Base-by-base conservation (phyloP, 2,888 invertebrate genomes). In the Melanostoma mellinum region DNA sequence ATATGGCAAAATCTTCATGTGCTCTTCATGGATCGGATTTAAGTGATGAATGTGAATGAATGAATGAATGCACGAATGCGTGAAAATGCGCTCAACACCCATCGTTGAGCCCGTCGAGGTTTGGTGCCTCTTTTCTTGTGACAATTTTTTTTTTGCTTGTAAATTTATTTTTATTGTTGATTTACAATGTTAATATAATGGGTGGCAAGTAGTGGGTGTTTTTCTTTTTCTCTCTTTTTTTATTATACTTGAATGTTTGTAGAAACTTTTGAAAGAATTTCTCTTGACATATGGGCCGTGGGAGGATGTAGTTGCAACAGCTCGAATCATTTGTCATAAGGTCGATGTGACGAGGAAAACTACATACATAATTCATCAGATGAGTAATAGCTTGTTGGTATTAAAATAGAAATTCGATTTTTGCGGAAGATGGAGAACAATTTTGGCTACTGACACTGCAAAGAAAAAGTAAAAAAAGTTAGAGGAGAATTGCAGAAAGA, bases 1-100 rank as follows among this genome's bases (percentile, higher is more conserved):
- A 84, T 84, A 84, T 84, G 79, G 84, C 84, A 79, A 84, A 84
- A 84, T 74, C 78, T 84, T 78, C 55, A 42, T 68, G 58, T 60
- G 20, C 20, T 20, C 20, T 73, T 8, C 42, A 55, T 32, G 38
- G 68, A 74, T 78, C 53, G 74, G 78, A 74, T 84, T 74, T 74
- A 42, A 68, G 63, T 84, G 74, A 84, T 79, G 74, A 44, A 75
- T 84, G 79, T 46, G 60, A 65, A 69, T 79, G 73, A 79, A 84
- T 42, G 84, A 79, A 79, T 84, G 79, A 67, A 69, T 79, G 73
- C 84, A 84, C 48, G 79, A 69, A 61, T 71, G 84, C 84, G 84
- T 84, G 79, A 67, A 84, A 84, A 84, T 79, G 84, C 84, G 84
- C 75, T 56, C 73, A 60, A 20, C 20, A 20, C 20, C 20, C 20